phyloP scores from a whole-genome alignment of 2,888 invertebrate genomes.

The Isotomurus palustris region DNA sequence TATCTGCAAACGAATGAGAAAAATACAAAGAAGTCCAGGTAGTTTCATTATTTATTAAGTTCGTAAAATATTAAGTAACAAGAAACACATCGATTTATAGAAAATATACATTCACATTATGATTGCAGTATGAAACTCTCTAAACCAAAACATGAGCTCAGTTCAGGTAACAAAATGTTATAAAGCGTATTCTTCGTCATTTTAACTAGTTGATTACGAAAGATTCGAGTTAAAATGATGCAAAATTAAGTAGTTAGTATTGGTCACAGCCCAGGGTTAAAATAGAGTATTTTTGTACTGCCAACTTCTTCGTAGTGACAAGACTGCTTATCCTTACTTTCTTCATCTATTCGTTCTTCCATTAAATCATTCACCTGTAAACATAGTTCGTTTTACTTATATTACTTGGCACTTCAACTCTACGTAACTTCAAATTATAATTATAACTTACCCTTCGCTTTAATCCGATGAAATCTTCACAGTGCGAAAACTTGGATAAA shows the following conservation, averaged over 20 bases:
- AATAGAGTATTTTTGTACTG: conserved; percentile 6
- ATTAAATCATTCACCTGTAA: conserved; percentile 3
- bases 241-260: background rate
- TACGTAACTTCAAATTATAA: background rate
- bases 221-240: no score
- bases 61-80: no score
- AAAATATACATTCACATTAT: no score
- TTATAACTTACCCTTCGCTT: conserved; percentile 32
- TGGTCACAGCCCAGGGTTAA: conserved; percentile 14
- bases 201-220: no score
- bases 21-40: background rate
- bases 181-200: no score
- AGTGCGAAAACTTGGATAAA: conserved; percentile 34
- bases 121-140: no score
- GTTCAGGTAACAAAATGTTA: no score
- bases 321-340: background rate
- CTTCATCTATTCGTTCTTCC: background rate
- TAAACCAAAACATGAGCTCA: no score
- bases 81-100: no score
- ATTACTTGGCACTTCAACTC: no score
- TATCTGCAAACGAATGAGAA: background rate
- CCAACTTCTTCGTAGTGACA: conserved; percentile 7
- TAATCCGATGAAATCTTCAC: conserved; percentile 30
- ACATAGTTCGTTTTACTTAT: no score
- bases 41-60: no score